phyloP scores from a whole-genome alignment of 2,113 vertebrate genomes.

The Cephalopholis sonnerati region DNA sequence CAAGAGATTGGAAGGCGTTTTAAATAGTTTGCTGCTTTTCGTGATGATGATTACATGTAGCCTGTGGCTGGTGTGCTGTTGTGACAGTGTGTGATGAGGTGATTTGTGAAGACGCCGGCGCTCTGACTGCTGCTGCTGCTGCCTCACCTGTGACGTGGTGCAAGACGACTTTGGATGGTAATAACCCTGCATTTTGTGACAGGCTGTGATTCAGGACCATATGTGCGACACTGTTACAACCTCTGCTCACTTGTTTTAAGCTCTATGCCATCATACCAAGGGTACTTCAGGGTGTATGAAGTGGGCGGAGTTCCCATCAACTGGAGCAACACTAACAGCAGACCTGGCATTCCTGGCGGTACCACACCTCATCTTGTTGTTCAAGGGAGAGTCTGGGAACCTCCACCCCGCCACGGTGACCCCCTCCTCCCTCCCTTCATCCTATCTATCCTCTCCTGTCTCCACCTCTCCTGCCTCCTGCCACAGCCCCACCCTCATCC shows the following conservation, averaged over 20 bases:
- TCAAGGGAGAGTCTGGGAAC: slow-evolving; percentile 75
- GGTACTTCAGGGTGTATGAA: neutral
- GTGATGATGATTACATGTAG: slow-evolving; percentile 41
- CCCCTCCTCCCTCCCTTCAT: slow-evolving; percentile 54
- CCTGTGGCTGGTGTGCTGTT: slow-evolving; percentile 40
- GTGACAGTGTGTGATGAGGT: slow-evolving; percentile 21
- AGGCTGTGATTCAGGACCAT: neutral
- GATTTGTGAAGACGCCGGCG: slow-evolving; percentile 4
- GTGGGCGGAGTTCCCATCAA: slow-evolving; percentile 21
- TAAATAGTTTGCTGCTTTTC: slow-evolving; percentile 53
- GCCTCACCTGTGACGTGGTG: slow-evolving; percentile 13
- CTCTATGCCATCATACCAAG: neutral
- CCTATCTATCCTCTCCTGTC: slow-evolving; percentile 72
- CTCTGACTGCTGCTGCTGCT: slow-evolving; percentile 30
- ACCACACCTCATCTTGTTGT: slow-evolving; percentile 83
- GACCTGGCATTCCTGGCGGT: slow-evolving; percentile 71
- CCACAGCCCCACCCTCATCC: slow-evolving; percentile 80
- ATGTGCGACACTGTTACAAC: neutral
- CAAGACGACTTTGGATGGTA: neutral
- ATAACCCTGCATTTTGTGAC: neutral
- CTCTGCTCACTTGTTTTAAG: slow-evolving; percentile 7
- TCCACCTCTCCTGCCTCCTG: slow-evolving; percentile 59
- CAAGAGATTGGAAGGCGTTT: slow-evolving; percentile 46
- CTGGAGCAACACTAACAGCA: slow-evolving; percentile 64
- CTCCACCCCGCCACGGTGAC: slow-evolving; percentile 66